Evolutionary conservation across 1,140 invertebrate species (phyloP).

Genomic region (Hetaerina americana): DNA sequence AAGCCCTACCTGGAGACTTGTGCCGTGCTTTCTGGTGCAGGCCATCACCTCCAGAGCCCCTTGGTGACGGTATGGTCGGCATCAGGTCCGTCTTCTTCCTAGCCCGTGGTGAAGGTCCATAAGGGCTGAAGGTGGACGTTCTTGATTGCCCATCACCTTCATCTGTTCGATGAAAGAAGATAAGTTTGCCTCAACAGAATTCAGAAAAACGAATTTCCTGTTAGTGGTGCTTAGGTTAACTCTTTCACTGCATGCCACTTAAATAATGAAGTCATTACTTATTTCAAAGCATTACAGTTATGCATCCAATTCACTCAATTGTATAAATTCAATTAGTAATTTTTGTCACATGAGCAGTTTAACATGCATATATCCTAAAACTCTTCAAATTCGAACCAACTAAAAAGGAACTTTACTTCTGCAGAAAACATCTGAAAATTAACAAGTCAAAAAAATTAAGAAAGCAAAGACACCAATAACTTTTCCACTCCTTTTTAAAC

Average conservation of each 20-base stretch:
- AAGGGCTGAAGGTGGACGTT: background rate
- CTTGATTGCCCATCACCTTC: background rate
- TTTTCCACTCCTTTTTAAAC: background rate
- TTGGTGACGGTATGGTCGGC: constrained; percentile 68
- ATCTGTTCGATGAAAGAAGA: background rate
- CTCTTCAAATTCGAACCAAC: background rate
- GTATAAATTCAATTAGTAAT: background rate
- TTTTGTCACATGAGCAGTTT: background rate
- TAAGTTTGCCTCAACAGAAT: too few relatives aligned
- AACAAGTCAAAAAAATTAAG: background rate
- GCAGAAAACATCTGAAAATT: background rate
- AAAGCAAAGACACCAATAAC: background rate
- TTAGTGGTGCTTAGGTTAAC: too few relatives aligned
- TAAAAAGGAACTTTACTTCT: background rate
- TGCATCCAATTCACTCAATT: background rate
- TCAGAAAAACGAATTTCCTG: too few relatives aligned
- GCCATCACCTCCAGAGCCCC: constrained; percentile 28
- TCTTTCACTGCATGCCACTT: background rate
- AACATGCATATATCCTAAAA: background rate
- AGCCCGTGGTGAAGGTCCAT: constrained; percentile 44
- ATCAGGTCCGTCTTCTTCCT: constrained; percentile 79
- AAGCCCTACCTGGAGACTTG: constrained; percentile 49
- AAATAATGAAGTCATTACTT: background rate
- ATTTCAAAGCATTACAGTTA: background rate
- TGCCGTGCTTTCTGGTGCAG: background rate